Base-by-base conservation (phyloP, 1,140 invertebrate genomes). In the Drosophila sechellia region DNA sequence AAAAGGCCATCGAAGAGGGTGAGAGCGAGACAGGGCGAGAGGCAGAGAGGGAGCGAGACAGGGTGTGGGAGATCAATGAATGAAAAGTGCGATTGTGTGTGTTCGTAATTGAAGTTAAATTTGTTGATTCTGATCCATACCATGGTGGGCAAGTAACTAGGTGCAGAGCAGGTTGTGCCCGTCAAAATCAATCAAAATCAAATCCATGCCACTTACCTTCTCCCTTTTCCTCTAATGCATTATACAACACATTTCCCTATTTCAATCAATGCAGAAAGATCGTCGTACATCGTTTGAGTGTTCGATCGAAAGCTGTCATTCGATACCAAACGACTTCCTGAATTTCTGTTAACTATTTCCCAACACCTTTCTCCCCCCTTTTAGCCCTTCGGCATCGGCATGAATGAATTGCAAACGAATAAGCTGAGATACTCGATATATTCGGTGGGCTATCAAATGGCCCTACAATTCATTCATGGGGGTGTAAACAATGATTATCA, bases 31-130 rank as follows among this genome's bases (percentile, higher is more conserved):
- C 25, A 13, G 20, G 0, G 20, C 8, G 13, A n/a, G 22, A 17
- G n/a, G n/a, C 1, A 2, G 52, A 34, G 65, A 12, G 15, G 10
- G 53, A 12, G 11, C 13, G 0, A 10, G 20, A 12, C 6, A 17
- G 43, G 39, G 65, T 61, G 65, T 70, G 66, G 49, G 53, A 50
- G 71, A 74, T 74, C 70, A 74, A 75, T 77, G 73, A 77, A 76
- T 76, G 52, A 74, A 61, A 55, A 34, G 20, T 74, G 52, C 57
- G 46, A 49, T 15, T 45, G 71, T 45, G 71, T 65, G 35, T 54
- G 50, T 54, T 17, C 17, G 60, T 43, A 76, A 66, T 76, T 76
- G 61, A 69, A 68, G 54, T 55, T 53, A 40, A 57, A 70, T 71
- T 70, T 49, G 43, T 70, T 56, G 52, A 34, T 63, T 34, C 49